Percentiles rank a stretch among this genome's conserved stretches.
phyloP scores from a whole-genome alignment of 1,140 invertebrate species.

The Drosophila orena region DNA sequence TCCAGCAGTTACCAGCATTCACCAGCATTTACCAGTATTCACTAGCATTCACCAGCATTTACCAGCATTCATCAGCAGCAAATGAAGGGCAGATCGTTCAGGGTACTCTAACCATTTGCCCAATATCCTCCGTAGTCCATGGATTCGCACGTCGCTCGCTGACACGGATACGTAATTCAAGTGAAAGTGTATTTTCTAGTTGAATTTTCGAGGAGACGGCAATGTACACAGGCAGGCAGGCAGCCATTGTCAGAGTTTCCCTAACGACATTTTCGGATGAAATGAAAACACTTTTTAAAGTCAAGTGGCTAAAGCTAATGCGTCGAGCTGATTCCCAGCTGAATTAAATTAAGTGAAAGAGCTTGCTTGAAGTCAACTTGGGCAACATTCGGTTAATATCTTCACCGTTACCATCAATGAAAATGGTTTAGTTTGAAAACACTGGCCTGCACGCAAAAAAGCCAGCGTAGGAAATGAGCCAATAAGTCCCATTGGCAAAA shows the following conservation, averaged over 20 bases:
- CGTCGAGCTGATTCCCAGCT: not conserved
- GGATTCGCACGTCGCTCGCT: not conserved
- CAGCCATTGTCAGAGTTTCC: not conserved
- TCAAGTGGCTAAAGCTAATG: not conserved
- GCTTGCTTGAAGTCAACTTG: not conserved
- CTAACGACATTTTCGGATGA: not conserved
- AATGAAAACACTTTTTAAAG: not conserved
- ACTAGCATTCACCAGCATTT: not conserved
- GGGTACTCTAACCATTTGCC: not conserved
- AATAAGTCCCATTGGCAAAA: no score
- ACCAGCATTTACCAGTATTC: not conserved
- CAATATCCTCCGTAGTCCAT: not conserved
- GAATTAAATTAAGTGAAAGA: constrained; percentile 21
- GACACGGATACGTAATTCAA: no score
- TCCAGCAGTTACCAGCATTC: not conserved
- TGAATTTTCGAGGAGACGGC: no score
- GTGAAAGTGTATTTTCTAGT: no score
- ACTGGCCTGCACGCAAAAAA: not conserved
- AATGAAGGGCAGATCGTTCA: not conserved
- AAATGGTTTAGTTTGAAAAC: constrained; percentile 4
- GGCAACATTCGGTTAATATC: constrained; percentile 1
- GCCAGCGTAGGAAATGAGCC: no score
- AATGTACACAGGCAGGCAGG: no score
- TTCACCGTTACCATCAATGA: not conserved
- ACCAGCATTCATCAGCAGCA: not conserved